These are phyloP conservation scores for Todiramphus saurophagus DNA, from an alignment of 2,113 vertebrate species.

Conservation along the genomic window DNA sequence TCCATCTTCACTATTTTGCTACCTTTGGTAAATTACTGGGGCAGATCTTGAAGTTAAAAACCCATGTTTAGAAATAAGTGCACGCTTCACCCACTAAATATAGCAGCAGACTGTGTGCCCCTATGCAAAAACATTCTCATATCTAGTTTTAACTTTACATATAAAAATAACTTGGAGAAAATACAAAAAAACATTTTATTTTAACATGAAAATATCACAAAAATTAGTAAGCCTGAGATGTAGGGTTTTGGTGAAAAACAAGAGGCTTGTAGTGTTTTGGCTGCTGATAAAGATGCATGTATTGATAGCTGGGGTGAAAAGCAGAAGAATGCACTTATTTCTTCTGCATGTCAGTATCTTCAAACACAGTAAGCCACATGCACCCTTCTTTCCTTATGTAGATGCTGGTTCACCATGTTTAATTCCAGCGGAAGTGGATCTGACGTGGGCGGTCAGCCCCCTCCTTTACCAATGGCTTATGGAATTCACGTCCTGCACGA, in stretches of 20 bases:
- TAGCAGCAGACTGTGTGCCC: slow-evolving; percentile 92
- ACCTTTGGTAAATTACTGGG: slow-evolving; percentile 98
- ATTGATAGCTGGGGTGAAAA: slow-evolving; percentile 88
- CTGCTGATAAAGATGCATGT: slow-evolving; percentile 97
- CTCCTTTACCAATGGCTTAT: slow-evolving; percentile 98
- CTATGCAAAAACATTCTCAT: slow-evolving; percentile 93
- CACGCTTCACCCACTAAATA: slow-evolving; percentile 88
- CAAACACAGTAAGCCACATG: slow-evolving; percentile 83
- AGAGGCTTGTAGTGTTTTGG: slow-evolving; percentile 97
- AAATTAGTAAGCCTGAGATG: slow-evolving; percentile 99
- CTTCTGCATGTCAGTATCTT: slow-evolving; percentile 81
- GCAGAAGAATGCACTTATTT: slow-evolving; percentile 90
- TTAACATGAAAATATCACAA: slow-evolving; percentile 99
- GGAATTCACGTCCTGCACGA: slow-evolving; percentile 95
- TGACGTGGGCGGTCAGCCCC: slow-evolving; percentile 96
- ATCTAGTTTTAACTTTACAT: slow-evolving; percentile 97
- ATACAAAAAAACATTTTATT: slow-evolving; percentile 96
- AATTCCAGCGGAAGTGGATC: slow-evolving; percentile 99
- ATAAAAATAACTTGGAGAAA: slow-evolving; percentile 99
- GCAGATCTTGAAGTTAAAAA: slow-evolving; percentile 89
- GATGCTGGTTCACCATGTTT: slow-evolving; percentile 74
- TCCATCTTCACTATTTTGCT: slow-evolving; percentile 91
- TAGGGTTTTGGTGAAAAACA: slow-evolving; percentile 96
- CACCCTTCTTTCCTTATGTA: slow-evolving; percentile 77
- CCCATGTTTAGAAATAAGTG: slow-evolving; percentile 93